These are phyloP conservation scores for Sminthurinus signatus DNA, from an alignment of 1,140 invertebrate species.

Conservation along the genomic window DNA sequence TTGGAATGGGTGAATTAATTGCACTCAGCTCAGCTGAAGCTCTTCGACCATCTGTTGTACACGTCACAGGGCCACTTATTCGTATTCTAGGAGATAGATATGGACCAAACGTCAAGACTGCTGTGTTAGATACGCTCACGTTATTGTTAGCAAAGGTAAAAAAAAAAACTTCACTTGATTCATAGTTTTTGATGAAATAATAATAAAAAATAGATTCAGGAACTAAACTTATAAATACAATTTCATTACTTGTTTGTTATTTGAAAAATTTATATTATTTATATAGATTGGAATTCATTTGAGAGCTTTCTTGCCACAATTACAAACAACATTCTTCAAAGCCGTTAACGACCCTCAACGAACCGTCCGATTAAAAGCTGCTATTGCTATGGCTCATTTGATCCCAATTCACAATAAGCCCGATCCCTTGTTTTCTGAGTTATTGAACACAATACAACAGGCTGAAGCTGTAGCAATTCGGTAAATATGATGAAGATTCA, in stretches of 20 bases:
- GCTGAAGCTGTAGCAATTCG: slow-evolving; percentile 73
- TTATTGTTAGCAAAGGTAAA: slow-evolving; percentile 78
- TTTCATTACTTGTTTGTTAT: no score
- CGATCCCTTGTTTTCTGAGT: slow-evolving; percentile 78
- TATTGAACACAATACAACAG: slow-evolving; percentile 77
- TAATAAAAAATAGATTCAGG: no score
- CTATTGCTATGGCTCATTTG: slow-evolving; percentile 76
- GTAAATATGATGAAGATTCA: no score
- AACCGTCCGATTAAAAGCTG: slow-evolving; percentile 80
- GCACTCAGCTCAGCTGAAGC: slow-evolving; percentile 63
- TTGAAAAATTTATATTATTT: slow-evolving; percentile 27
- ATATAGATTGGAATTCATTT: slow-evolving; percentile 76
- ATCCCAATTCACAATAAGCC: slow-evolving; percentile 71
- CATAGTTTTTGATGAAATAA: neutral
- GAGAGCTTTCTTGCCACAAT: slow-evolving; percentile 95
- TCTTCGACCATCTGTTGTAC: slow-evolving; percentile 88
- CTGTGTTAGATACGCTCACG: slow-evolving; percentile 89
- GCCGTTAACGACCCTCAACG: slow-evolving; percentile 82
- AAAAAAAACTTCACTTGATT: neutral
- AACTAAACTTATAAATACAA: no score
- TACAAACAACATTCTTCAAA: slow-evolving; percentile 96
- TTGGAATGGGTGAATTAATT: slow-evolving; percentile 89
- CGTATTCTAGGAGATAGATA: slow-evolving; percentile 94
- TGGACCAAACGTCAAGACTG: slow-evolving; percentile 85
- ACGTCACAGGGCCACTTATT: slow-evolving; percentile 95